Evolutionary conservation across 1,140 invertebrate species (phyloP).

Genomic region (Triops cancriformis): DNA sequence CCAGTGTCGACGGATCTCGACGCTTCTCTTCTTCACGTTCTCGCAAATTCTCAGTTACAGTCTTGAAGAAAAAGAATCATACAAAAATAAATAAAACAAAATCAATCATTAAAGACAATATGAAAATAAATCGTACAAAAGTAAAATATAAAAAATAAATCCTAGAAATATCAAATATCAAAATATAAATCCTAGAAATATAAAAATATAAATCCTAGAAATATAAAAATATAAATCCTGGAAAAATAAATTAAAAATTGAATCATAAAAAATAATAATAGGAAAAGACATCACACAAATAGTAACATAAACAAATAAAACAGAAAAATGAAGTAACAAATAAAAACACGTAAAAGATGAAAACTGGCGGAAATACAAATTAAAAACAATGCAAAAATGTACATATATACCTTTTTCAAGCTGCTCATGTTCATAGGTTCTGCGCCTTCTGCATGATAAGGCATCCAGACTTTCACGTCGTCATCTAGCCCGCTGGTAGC

Average conservation of each 20-base stretch:
- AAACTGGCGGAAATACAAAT: background rate
- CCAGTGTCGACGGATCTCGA: constrained; percentile 43
- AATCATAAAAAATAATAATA: too few species aligned
- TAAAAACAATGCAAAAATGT: constrained; percentile 27
- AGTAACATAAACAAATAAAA: too few species aligned
- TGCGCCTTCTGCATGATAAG: constrained; percentile 54
- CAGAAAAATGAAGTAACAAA: background rate
- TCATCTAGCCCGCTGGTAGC: constrained; percentile 85
- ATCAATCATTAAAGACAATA: background rate
- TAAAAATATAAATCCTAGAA: too few species aligned
- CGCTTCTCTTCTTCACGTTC: constrained; percentile 42
- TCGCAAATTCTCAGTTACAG: constrained; percentile 43
- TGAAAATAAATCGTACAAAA: constrained; percentile 22
- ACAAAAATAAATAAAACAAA: constrained; percentile 17
- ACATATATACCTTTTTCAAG: constrained; percentile 43
- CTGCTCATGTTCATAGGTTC: constrained; percentile 37
- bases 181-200: too few species aligned
- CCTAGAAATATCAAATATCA: too few species aligned
- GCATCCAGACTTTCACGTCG: constrained; percentile 89
- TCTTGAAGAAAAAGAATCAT: constrained; percentile 34
- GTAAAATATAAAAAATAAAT: too few species aligned
- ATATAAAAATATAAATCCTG: too few species aligned
- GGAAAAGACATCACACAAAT: too few species aligned
- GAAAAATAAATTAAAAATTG: too few species aligned
- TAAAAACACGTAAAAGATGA: constrained; percentile 28